A percentile compares a stretch with the other conserved stretches of the same genome.
Conservation (phyloP, 2,113 vertebrate genomes). For the Gadus macrocephalus region DNA sequence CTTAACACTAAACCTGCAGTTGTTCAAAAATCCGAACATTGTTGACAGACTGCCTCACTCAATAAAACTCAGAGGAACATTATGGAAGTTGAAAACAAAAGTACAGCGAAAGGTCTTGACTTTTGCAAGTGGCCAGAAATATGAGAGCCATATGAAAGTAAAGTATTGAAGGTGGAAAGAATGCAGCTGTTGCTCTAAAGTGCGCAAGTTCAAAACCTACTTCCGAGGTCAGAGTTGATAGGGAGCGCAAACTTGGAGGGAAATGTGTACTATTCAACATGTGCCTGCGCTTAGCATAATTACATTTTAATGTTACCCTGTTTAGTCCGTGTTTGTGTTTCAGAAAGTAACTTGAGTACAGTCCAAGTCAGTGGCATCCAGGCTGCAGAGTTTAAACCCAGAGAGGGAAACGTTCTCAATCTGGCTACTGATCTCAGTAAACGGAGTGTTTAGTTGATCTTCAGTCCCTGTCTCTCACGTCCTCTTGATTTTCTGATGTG, state of each 20-base stretch:
- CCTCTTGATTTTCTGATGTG: constrained; percentile 51
- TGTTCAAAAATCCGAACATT: constrained; percentile 50
- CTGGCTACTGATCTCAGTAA: constrained; percentile 21
- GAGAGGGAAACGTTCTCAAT: neutral
- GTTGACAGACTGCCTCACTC: constrained; percentile 48
- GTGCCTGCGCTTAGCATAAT: constrained; percentile 74
- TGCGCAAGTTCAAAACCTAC: constrained; percentile 56
- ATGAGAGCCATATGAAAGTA: constrained; percentile 54
- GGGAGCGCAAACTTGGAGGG: constrained; percentile 54
- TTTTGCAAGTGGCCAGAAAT: constrained; percentile 56
- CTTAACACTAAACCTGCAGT: constrained; percentile 26
- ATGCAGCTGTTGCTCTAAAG: constrained; percentile 63
- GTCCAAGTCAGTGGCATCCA: constrained; percentile 26
- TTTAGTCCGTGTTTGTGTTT: constrained; percentile 69
- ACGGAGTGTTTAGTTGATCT: constrained; percentile 29
- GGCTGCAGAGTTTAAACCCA: neutral
- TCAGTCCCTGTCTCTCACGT: constrained; percentile 53
- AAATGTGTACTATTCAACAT: constrained; percentile 61
- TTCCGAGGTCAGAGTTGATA: constrained; percentile 59
- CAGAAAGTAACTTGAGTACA: constrained; percentile 46
- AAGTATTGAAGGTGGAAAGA: constrained; percentile 54
- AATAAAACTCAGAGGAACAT: constrained; percentile 59
- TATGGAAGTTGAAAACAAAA: constrained; percentile 53
- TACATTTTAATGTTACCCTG: constrained; percentile 61
- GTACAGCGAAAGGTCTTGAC: constrained; percentile 47